These are phyloP conservation scores for Pardosa pseudoannulata DNA, from an alignment of 2,888 invertebrate genomes.

Conservation along the genomic window DNA sequence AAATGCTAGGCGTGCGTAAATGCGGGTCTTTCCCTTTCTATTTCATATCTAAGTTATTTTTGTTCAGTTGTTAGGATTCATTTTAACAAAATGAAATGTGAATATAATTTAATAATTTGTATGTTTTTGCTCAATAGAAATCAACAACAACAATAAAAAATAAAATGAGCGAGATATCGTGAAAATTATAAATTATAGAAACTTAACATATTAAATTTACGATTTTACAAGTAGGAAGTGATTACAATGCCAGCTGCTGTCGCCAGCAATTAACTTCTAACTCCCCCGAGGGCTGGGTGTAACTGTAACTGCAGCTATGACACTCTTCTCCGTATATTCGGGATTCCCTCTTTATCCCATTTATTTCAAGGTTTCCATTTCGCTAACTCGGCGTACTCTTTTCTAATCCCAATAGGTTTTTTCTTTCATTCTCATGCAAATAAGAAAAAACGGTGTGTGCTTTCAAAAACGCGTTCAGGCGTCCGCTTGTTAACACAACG, in stretches of 20 bases:
- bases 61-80: no score
- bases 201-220: neutral
- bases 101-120: no score
- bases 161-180: no score
- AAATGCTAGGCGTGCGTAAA: no score
- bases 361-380: constrained; percentile 1
- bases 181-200: no score
- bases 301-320: constrained; percentile 12
- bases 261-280: neutral
- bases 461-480: constrained; percentile 7
- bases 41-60: no score
- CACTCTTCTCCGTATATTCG: neutral
- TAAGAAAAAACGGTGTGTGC: neutral
- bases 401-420: neutral
- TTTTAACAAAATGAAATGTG: no score
- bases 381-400: neutral
- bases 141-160: no score
- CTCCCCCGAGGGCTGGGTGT: neutral
- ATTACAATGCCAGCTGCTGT: neutral
- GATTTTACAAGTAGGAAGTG: neutral
- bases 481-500: constrained; percentile 9
- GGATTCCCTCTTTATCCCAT: neutral
- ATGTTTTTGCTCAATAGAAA: no score
- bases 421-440: neutral
- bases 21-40: no score